Conservation (phyloP, 2,797 vertebrate genomes). For the Eupleurogrammus muticus region DNA sequence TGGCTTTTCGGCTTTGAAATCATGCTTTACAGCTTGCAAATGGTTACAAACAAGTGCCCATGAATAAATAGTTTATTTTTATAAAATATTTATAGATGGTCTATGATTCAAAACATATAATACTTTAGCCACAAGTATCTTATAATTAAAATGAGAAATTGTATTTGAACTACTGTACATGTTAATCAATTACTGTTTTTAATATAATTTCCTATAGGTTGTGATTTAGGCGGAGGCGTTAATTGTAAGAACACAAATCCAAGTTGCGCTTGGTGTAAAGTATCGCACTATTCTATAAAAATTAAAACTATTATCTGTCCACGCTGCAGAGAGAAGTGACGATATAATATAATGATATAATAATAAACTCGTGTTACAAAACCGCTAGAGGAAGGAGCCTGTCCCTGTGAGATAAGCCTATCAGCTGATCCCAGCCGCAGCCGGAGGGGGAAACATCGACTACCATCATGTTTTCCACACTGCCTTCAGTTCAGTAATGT, state of each 20-base stretch:
- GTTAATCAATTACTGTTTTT: background rate
- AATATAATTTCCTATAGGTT: background rate
- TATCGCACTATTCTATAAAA: too few species aligned
- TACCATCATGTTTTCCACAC: background rate
- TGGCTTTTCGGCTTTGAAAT: background rate
- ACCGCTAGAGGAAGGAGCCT: background rate
- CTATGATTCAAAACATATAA: background rate
- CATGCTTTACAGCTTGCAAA: background rate
- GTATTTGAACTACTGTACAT: background rate
- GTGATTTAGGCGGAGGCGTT: background rate
- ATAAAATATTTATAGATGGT: background rate
- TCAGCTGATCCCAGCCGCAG: constrained; percentile 33
- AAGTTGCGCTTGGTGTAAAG: too few species aligned
- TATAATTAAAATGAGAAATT: background rate
- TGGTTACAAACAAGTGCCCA: background rate
- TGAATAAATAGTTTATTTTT: fast-evolving
- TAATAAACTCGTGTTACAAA: background rate
- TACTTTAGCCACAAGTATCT: background rate
- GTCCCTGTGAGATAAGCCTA: constrained; percentile 19
- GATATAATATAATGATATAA: background rate
- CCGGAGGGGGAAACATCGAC: constrained; percentile 2
- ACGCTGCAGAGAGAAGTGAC: background rate
- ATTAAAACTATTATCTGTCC: background rate
- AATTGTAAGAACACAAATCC: background rate
- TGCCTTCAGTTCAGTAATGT: background rate